Conservation (phyloP, 2,888 invertebrate species). For the Gisinianus flammeolus region DNA sequence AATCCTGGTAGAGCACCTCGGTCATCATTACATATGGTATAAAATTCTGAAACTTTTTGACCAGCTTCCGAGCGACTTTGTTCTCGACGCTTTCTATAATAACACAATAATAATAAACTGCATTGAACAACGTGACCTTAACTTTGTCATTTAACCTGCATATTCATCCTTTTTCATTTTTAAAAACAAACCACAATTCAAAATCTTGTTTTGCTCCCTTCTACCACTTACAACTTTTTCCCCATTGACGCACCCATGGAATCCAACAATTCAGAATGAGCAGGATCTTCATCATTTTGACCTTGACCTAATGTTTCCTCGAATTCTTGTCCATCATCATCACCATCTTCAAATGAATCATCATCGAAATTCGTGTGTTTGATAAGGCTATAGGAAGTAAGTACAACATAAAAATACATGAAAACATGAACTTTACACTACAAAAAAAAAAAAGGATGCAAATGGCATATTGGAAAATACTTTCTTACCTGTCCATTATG, state of each 20-base stretch:
- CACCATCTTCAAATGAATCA: neutral
- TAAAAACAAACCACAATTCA: too few relatives aligned
- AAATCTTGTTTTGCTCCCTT: too few relatives aligned
- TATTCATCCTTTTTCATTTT: neutral
- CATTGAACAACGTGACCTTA: neutral
- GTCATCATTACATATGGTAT: constrained; percentile 23
- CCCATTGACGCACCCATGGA: constrained; percentile 17
- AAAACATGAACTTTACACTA: too few relatives aligned
- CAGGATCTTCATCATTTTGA: constrained; percentile 14
- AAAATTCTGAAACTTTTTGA: constrained; percentile 12
- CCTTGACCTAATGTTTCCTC: constrained; percentile 8
- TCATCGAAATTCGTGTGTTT: constrained; percentile 19
- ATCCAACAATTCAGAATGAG: constrained; percentile 16
- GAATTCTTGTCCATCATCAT: constrained; percentile 11
- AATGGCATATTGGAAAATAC: too few relatives aligned
- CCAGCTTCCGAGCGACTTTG: neutral
- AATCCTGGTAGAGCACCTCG: constrained; percentile 18
- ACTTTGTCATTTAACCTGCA: neutral
- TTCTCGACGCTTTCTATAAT: constrained; percentile 18
- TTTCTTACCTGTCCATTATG: too few relatives aligned
- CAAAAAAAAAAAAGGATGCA: too few relatives aligned
- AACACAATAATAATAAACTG: neutral
- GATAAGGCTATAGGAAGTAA: neutral
- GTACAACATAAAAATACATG: too few relatives aligned
- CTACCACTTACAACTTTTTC: constrained; percentile 14